Conservation (phyloP, 2,113 vertebrate species). For the Aspidoscelis tigris region DNA sequence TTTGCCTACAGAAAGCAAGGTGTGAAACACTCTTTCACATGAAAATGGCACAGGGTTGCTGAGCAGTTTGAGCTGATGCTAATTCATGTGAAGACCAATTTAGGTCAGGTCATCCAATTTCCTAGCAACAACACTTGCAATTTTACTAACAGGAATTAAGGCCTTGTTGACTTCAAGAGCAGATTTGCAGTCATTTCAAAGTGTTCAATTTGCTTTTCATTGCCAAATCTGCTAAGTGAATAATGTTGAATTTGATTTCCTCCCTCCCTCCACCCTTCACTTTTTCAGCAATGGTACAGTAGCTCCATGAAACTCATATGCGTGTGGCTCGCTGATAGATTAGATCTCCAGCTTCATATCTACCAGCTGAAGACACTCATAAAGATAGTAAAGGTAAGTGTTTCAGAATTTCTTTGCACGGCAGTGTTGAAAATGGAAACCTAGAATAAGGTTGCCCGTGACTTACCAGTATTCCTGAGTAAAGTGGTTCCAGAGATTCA, state of each 20-base stretch:
- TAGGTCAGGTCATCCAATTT: conserved; percentile 79
- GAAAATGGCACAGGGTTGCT: conserved; percentile 70
- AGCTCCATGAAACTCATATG: conserved; percentile 90
- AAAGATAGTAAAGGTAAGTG: conserved; percentile 96
- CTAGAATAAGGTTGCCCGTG: background rate
- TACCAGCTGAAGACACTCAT: conserved; percentile 98
- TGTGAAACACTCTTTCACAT: conserved; percentile 67
- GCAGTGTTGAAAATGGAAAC: conserved; percentile 33
- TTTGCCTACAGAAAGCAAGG: conserved; percentile 64
- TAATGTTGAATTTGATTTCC: conserved; percentile 62
- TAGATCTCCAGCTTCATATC: conserved; percentile 95
- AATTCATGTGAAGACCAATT: conserved; percentile 74
- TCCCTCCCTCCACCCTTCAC: background rate
- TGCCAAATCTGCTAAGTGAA: conserved; percentile 80
- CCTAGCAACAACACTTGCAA: conserved; percentile 76
- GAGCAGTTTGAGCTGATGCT: conserved; percentile 71
- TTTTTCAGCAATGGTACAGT: conserved; percentile 93
- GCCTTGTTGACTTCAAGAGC: conserved; percentile 81
- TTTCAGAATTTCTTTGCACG: conserved; percentile 41
- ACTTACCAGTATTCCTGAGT: no score
- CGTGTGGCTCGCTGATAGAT: conserved; percentile 92
- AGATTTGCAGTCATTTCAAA: conserved; percentile 78
- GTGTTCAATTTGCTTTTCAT: conserved; percentile 80
- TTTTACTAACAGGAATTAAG: conserved; percentile 81
- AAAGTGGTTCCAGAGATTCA: no score